Base-by-base conservation (phyloP, 2,113 vertebrate species). In the Chlamydotis undulata region DNA sequence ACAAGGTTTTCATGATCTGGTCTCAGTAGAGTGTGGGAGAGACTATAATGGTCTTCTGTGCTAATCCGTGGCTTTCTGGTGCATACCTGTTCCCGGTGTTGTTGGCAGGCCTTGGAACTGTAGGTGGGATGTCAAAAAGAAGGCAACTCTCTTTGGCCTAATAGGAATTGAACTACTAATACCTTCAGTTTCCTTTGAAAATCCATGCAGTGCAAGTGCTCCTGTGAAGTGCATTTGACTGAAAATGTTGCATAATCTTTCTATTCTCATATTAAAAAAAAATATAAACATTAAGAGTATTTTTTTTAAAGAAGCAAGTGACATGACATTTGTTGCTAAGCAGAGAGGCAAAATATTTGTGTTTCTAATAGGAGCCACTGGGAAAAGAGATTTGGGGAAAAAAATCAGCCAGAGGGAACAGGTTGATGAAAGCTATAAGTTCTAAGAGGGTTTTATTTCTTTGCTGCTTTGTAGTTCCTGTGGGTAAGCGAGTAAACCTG, bases 381-480 rank as follows among this genome's bases (percentile, higher is more conserved):
- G 90, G 96, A 95, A 71, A 88, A 87, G 61, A 86, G 63, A 59
- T 89, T 78, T 76, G 67, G 75, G 50, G 0, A 6, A 8, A 53
- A 63, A 63, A 81, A 41, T 65, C 79, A 90, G 88, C 85, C 78
- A 82, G 57, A 49, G 94, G 95, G 94, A 97, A 87, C 95, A 71
- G 31, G 47, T 29, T 52, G 65, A 96, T 93, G 93, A 93, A 97
- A 95, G 94, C 79, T 84, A 2, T 39, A 61, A 67, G 69, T 94
- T 93, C 78, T 88, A 73, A 90, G 83, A 83, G n/a, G 53, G 85
- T 89, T 96, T 96, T 93, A 90, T 96, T 92, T 95, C 91, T 94
- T 92, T 75, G 65, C 81, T 91, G 23, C 91, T 96, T 96, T 96
- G 94, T 95, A 91, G 89, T 89, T 97, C 94, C 94, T 96, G 45